A percentile compares a stretch with the other conserved stretches of the same genome.
These are phyloP conservation scores for Pachydiplax longipennis DNA, from an alignment of 2,888 invertebrate species.

Conservation along the genomic window DNA sequence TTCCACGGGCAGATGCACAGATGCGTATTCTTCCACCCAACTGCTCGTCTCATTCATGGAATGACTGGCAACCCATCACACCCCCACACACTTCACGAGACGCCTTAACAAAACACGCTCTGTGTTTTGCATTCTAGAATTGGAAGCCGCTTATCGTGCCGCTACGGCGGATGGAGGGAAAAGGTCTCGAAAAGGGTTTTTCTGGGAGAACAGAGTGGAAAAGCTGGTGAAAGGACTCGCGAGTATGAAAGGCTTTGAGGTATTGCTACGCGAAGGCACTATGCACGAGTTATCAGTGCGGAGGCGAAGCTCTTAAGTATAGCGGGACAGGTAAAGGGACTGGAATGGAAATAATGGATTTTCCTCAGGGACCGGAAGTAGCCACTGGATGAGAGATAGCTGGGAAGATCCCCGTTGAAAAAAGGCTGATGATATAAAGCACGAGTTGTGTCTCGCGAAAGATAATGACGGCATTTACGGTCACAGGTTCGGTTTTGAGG, in stretches of 20 bases:
- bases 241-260: background rate
- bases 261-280: background rate
- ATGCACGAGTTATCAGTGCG: background rate
- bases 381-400: background rate
- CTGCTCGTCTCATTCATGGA: background rate
- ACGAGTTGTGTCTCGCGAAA: background rate
- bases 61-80: background rate
- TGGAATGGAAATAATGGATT: background rate
- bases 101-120: background rate
- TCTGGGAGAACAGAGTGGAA: background rate
- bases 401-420: background rate
- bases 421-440: background rate
- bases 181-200: background rate
- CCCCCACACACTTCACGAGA: background rate
- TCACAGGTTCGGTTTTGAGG: background rate
- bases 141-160: background rate
- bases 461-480: background rate
- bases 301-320: background rate
- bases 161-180: background rate
- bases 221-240: background rate
- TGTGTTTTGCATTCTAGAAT: background rate
- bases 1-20: background rate
- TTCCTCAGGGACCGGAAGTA: background rate
- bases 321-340: background rate
- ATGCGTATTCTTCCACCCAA: background rate